A percentile compares a stretch with the other conserved stretches of the same genome.
Evolutionary conservation across 2,113 vertebrate genomes (phyloP).

Genomic region (Calonectris borealis): DNA sequence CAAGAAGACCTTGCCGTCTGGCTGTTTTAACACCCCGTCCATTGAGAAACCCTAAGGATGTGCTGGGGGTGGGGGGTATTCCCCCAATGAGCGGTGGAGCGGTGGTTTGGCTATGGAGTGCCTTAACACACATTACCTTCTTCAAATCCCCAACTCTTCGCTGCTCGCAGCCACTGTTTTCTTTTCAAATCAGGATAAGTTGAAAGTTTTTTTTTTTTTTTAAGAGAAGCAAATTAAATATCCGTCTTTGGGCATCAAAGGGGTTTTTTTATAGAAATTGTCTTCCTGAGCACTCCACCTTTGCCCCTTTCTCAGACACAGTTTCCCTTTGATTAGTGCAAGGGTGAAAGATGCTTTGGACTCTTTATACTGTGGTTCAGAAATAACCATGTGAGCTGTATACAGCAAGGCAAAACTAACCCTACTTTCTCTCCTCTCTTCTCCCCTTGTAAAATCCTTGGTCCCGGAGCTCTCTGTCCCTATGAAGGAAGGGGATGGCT

Average conservation of each 20-base stretch:
- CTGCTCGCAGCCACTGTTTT: slow-evolving; percentile 68
- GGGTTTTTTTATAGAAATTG: slow-evolving; percentile 59
- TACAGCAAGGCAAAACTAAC: slow-evolving; percentile 26
- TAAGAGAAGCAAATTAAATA: slow-evolving; percentile 69
- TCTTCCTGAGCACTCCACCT: slow-evolving; percentile 50
- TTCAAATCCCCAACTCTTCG: slow-evolving; percentile 64
- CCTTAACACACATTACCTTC: slow-evolving; percentile 81
- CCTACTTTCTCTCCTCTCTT: not conserved
- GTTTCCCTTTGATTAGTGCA: slow-evolving; percentile 32
- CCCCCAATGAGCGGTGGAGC: slow-evolving; percentile 23
- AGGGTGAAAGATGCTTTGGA: slow-evolving; percentile 48
- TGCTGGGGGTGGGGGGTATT: slow-evolving; percentile 6
- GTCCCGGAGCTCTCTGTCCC: slow-evolving; percentile 52
- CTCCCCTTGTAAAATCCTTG: not conserved
- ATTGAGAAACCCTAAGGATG: slow-evolving; percentile 85
- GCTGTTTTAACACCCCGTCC: slow-evolving; percentile 96
- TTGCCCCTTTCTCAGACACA: slow-evolving; percentile 30
- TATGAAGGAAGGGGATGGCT: slow-evolving; percentile 78
- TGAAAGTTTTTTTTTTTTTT: slow-evolving; percentile 36
- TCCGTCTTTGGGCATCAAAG: slow-evolving; percentile 67
- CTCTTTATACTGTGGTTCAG: slow-evolving; percentile 7
- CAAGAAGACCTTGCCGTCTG: slow-evolving; percentile 89
- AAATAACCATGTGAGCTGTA: slow-evolving; percentile 35
- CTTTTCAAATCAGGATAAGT: slow-evolving; percentile 68
- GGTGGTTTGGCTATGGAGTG: slow-evolving; percentile 67